Evolutionary conservation across 2,113 vertebrate genomes (phyloP).

Genomic region (Notechis scutatus): DNA sequence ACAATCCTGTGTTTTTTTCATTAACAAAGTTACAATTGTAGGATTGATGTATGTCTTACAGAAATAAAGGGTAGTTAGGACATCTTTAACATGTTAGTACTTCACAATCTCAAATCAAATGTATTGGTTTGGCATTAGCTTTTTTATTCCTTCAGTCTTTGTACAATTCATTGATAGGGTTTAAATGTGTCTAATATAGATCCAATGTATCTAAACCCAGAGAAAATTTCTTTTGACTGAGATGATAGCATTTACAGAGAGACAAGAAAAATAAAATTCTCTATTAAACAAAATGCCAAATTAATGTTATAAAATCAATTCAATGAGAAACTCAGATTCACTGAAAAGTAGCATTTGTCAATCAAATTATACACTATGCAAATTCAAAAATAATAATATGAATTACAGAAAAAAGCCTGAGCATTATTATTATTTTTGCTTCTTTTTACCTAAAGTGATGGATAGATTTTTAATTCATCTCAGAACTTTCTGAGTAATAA

Average conservation of each 20-base stretch:
- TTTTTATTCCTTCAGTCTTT: slow-evolving; percentile 61
- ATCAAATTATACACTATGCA: not conserved
- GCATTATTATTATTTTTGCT: not conserved
- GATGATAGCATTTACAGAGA: slow-evolving; percentile 47
- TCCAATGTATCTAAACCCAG: slow-evolving; percentile 47
- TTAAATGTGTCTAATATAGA: not conserved
- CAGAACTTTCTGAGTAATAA: not conserved
- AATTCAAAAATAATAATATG: not conserved
- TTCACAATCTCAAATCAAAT: slow-evolving; percentile 53
- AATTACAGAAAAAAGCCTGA: not conserved
- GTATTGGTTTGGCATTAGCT: slow-evolving; percentile 57
- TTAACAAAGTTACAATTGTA: not conserved
- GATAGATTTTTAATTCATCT: not conserved
- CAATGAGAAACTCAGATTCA: slow-evolving; percentile 38
- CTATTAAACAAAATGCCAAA: slow-evolving; percentile 70
- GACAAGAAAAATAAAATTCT: slow-evolving; percentile 63
- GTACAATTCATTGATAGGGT: slow-evolving; percentile 51
- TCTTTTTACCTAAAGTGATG: not conserved
- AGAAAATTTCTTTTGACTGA: slow-evolving; percentile 55
- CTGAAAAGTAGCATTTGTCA: not conserved
- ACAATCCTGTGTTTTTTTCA: too few relatives aligned
- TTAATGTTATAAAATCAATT: slow-evolving; percentile 48
- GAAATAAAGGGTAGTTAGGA: not conserved
- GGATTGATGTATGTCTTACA: not conserved
- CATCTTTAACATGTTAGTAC: slow-evolving; percentile 49